Evolutionary conservation across 2,113 vertebrate species (phyloP).

Genomic region (Ancistrus triradiatus): DNA sequence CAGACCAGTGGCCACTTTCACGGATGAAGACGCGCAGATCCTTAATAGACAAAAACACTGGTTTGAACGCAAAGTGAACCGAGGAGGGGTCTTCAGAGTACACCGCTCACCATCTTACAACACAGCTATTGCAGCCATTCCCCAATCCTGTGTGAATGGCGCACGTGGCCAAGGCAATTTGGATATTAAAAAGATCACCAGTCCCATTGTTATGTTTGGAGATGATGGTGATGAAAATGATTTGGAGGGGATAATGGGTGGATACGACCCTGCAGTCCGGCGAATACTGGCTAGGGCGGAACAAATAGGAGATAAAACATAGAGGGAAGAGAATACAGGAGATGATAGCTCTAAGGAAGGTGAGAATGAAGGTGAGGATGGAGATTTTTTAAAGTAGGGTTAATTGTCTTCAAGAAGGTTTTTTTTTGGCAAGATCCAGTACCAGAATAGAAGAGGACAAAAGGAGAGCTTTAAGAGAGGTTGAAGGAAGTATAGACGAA

Average conservation of each 20-base stretch:
- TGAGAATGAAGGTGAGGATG: not conserved
- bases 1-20: too few species aligned
- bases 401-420: not conserved
- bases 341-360: not conserved
- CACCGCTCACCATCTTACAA: too few species aligned
- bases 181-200: too few species aligned
- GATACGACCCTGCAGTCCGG: not conserved
- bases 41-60: too few species aligned
- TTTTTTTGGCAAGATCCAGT: not conserved
- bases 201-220: too few species aligned
- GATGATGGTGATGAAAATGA: not conserved
- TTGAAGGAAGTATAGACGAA: not conserved
- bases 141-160: too few species aligned
- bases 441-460: not conserved
- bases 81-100: too few species aligned
- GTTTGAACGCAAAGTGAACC: too few species aligned
- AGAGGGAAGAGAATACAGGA: not conserved
- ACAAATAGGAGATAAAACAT: not conserved
- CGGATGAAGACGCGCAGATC: too few species aligned
- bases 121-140: too few species aligned
- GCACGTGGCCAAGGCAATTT: too few species aligned
- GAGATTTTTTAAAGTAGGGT: not conserved
- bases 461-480: not conserved
- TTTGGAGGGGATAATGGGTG: not conserved
- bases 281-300: not conserved